phyloP scores from a whole-genome alignment of 2,888 invertebrate genomes.

The Rhorus exstirpatorius region DNA sequence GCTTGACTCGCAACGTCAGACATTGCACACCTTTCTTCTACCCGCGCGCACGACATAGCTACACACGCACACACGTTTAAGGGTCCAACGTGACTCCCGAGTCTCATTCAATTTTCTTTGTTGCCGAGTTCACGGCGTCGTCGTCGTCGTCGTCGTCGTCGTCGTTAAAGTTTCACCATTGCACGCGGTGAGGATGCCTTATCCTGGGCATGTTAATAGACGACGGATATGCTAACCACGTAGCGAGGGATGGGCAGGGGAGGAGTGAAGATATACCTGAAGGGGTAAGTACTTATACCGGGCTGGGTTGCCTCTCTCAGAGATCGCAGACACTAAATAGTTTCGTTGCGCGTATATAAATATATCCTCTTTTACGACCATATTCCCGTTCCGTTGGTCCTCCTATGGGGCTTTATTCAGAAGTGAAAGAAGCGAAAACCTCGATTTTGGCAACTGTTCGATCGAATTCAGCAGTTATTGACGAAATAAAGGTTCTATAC shows the following conservation, averaged over 20 bases:
- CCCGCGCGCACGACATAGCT: constrained; percentile 24
- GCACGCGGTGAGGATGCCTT: constrained; percentile 66
- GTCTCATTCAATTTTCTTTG: constrained; percentile 83
- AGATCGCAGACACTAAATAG: constrained; percentile 70
- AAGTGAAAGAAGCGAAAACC: constrained; percentile 19
- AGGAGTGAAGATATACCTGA: constrained; percentile 1
- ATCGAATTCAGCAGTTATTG: constrained; percentile 3
- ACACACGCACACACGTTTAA: constrained; percentile 42
- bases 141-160: constrained; percentile 9
- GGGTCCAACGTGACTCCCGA: constrained; percentile 60
- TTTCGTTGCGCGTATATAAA: no score
- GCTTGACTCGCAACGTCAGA: constrained; percentile 51
- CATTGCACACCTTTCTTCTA: constrained; percentile 32
- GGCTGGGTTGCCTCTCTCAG: constrained; percentile 39
- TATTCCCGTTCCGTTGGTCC: neutral
- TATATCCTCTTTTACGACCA: no score
- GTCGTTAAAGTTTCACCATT: constrained; percentile 59
- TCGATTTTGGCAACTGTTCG: constrained; percentile 5
- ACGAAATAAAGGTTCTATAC: neutral
- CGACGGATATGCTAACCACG: constrained; percentile 76
- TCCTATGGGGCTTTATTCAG: constrained; percentile 4
- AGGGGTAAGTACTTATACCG: constrained; percentile 53
- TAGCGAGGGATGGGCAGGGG: constrained; percentile 57
- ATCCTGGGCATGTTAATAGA: constrained; percentile 81
- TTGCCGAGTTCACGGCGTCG: constrained; percentile 79